Percentiles rank a stretch among this genome's conserved stretches.
Evolutionary conservation across 2,888 invertebrate genomes (phyloP).

Genomic region (Drosophila paramelanica): DNA sequence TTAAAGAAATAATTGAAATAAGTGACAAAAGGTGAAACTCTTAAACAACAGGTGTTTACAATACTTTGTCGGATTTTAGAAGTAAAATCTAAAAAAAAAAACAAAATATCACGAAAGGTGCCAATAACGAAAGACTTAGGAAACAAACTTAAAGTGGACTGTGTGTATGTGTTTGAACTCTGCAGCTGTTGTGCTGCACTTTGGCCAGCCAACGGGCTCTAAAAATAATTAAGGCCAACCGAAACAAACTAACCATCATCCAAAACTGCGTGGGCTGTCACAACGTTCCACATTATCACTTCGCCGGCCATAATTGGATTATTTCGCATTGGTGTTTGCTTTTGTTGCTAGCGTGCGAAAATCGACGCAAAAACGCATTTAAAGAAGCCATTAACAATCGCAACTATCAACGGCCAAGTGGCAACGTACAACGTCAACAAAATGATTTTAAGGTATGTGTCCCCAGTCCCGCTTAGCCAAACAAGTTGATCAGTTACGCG

Average conservation of each 20-base stretch:
- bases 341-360: conserved; percentile 45
- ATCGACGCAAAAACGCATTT: conserved; percentile 54
- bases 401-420: conserved; percentile 56
- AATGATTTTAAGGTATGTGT: conserved; percentile 83
- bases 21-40: conserved; percentile 42
- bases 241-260: conserved; percentile 23
- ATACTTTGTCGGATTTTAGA: neutral
- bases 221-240: conserved; percentile 63
- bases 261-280: conserved; percentile 51
- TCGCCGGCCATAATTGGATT: conserved; percentile 67
- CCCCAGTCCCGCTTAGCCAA: conserved; percentile 1
- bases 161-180: conserved; percentile 19
- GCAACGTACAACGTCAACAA: conserved; percentile 72
- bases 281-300: conserved; percentile 41
- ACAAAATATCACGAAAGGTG: conserved; percentile 14
- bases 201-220: conserved; percentile 26
- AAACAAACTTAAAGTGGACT: conserved; percentile 51
- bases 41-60: conserved; percentile 18
- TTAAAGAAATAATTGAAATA: conserved; percentile 5
- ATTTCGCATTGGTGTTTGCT: conserved; percentile 39
- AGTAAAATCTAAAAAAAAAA: conserved; percentile 2
- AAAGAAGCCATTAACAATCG: conserved; percentile 74
- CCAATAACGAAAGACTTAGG: conserved; percentile 65
- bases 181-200: conserved; percentile 36
- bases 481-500: conserved; percentile 9